Base-by-base conservation (phyloP, 2,113 vertebrate genomes). In the Falcunculus frontatus region DNA sequence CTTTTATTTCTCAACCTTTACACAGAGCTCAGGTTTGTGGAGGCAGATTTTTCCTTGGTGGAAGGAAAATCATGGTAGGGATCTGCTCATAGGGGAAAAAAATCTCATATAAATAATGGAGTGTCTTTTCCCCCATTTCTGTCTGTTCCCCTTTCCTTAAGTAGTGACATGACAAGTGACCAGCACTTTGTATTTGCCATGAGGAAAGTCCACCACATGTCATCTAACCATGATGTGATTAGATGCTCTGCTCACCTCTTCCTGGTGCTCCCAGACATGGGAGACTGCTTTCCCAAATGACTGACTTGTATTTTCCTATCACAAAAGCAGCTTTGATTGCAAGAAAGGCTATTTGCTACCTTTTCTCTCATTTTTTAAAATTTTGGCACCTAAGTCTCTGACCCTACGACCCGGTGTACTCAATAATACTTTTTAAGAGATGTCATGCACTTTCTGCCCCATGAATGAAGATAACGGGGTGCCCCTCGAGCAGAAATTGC, bases 381-480 rank as follows among this genome's bases (percentile, higher is more conserved):
- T 62, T 77, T 53, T 50, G 39, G 44, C 70, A 70, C 15, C 15
- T 55, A 67, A 59, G 29, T 39, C 53, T 41, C 32, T 41, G 57
- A 60, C 37, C 18, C 37, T 57, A 35, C 46, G 33, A 87, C 30
- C 8, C 0, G 0, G 21, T 9, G 35, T 46, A 32, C 30, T 79
- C 46, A 57, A 3, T 9, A 88, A 42, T 13, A 79, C 9, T 23
- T 60, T 52, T 8, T 6, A 56, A 77, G 46, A 64, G 37, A 69
- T 10, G 19, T 22, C 25, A 60, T 22, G 22, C 4, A 2, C 63
- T 72, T 91, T 80, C 53, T 19, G 16, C 35, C 67, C 72, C 27
- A 2, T 17, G n/a, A 68, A 67, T 13, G n/a, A 84, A 90, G 83
- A 57, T 13, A 87, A 73, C 49, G 15, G 42, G 10, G 39, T 64